phyloP scores from a whole-genome alignment of 1,140 invertebrate species.

The Drosophila cardini region DNA sequence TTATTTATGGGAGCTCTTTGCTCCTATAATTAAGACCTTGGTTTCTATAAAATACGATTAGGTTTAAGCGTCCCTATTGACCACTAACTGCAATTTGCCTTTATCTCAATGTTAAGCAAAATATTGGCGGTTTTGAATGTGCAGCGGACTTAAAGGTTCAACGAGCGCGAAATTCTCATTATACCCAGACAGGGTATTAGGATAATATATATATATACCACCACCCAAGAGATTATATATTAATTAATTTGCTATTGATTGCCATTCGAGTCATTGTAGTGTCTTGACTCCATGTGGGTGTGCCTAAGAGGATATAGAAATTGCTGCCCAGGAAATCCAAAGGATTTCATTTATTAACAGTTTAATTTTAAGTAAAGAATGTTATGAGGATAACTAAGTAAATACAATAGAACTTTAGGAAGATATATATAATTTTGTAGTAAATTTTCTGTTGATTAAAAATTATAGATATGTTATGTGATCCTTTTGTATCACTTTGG shows the following conservation, averaged over 20 bases:
- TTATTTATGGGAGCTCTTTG: background rate
- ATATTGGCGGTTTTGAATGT: conserved; percentile 56
- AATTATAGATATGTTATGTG: no score
- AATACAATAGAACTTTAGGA: no score
- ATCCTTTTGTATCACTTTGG: no score
- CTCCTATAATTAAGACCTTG: no score
- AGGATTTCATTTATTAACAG: background rate
- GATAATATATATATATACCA: conserved; percentile 39
- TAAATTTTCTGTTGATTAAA: no score
- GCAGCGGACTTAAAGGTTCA: conserved; percentile 38
- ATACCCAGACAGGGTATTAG: conserved; percentile 31
- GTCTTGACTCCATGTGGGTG: conserved; percentile 54
- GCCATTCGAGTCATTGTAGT: conserved; percentile 52
- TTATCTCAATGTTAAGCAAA: conserved; percentile 49
- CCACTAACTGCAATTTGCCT: conserved; percentile 68
- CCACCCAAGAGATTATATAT: conserved; percentile 62
- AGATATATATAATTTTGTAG: no score
- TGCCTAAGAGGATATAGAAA: conserved; percentile 48
- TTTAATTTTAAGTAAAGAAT: no score
- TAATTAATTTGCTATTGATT: conserved; percentile 79
- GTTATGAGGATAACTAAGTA: no score
- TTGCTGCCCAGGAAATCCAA: background rate
- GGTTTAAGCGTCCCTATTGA: conserved; percentile 36
- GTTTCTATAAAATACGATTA: conserved; percentile 18
- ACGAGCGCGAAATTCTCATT: conserved; percentile 70